Conservation (phyloP, 2,113 vertebrate genomes). For the Psephotus haematonotus region DNA sequence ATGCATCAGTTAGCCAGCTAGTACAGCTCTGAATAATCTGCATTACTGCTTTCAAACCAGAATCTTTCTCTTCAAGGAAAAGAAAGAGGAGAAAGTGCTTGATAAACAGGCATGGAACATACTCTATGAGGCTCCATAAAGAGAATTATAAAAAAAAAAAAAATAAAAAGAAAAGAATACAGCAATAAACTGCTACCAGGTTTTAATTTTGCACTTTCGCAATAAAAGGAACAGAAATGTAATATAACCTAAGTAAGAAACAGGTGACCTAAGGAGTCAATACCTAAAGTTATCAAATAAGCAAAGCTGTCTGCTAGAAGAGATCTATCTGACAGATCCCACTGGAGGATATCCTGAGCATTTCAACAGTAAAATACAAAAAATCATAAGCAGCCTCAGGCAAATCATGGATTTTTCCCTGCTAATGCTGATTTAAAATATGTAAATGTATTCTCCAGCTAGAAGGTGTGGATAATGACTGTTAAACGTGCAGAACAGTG, state of each 20-base stretch:
- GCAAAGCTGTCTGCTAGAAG: background rate
- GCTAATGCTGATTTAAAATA: conserved; percentile 15
- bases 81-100: background rate
- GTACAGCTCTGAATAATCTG: background rate
- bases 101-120: background rate
- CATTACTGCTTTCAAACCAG: background rate
- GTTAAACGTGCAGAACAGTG: background rate
- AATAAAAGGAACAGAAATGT: background rate
- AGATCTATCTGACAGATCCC: background rate
- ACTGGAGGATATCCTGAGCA: background rate
- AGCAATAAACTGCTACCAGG: background rate
- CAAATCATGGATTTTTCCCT: background rate
- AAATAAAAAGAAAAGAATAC: background rate
- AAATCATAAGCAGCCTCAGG: background rate
- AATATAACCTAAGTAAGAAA: background rate
- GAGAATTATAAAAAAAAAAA: background rate
- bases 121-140: background rate
- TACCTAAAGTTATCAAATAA: background rate
- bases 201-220: background rate
- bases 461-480: background rate
- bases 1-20: background rate
- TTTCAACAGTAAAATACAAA: background rate
- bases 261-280: background rate
- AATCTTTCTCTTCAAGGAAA: background rate
- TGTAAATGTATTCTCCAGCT: background rate